Conservation (phyloP, 2,797 vertebrate genomes). For the Phrynocephalus forsythii region DNA sequence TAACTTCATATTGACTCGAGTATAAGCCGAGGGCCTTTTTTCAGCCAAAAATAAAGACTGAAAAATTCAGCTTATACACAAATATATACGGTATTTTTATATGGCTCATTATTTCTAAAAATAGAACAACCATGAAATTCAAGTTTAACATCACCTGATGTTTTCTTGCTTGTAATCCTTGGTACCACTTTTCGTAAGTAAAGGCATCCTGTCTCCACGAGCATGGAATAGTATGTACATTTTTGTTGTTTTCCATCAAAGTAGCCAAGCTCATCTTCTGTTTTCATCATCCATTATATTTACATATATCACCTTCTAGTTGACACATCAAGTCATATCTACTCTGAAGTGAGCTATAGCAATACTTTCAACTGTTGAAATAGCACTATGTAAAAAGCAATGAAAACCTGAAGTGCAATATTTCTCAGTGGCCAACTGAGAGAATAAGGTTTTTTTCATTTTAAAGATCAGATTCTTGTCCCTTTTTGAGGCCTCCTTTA, state of each 20-base stretch:
- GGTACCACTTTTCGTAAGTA: not conserved
- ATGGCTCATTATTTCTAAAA: not conserved
- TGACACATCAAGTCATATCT: not conserved
- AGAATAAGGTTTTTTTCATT: not conserved
- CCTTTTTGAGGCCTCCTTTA: slow-evolving; percentile 27
- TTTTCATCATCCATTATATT: not conserved
- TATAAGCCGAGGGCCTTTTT: too few species aligned
- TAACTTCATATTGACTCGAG: too few species aligned
- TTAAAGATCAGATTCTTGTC: not conserved
- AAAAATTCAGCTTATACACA: too few species aligned
- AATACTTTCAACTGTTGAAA: not conserved
- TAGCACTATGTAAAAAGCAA: not conserved
- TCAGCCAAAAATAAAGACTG: too few species aligned
- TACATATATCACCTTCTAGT: not conserved
- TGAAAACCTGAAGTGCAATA: not conserved
- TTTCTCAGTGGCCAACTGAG: not conserved
- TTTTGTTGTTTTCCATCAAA: not conserved
- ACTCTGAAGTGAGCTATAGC: not conserved
- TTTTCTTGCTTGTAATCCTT: not conserved
- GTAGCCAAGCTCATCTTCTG: not conserved
- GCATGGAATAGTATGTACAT: not conserved
- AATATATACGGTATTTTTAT: not conserved
- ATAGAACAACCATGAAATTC: not conserved
- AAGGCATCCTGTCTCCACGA: not conserved
- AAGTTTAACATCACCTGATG: not conserved